A percentile compares a stretch with the other conserved stretches of the same genome.
These are phyloP conservation scores for Choristoneura rosaceana DNA, from an alignment of 2,888 invertebrate species.

Conservation along the genomic window DNA sequence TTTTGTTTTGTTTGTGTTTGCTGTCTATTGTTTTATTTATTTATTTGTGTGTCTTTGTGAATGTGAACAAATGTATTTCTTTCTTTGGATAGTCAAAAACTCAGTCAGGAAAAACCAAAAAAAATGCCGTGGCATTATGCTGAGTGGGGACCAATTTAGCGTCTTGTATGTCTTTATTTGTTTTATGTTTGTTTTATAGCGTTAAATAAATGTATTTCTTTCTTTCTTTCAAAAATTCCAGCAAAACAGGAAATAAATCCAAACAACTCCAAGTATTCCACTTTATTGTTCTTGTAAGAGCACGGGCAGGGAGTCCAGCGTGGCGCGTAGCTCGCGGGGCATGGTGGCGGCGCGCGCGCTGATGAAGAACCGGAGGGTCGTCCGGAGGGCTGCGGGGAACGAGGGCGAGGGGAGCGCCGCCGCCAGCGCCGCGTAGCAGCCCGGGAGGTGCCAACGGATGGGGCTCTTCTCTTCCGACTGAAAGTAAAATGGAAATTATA, in stretches of 20 bases:
- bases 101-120: too few species aligned
- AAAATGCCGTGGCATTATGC: too few species aligned
- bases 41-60: too few species aligned
- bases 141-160: too few species aligned
- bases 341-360: slow-evolving; percentile 54
- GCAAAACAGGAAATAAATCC: background rate
- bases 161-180: too few species aligned
- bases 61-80: too few species aligned
- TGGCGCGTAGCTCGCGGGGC: slow-evolving; percentile 48
- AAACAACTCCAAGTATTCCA: background rate
- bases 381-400: slow-evolving; percentile 66
- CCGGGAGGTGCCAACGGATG: slow-evolving; percentile 87
- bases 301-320: slow-evolving; percentile 49
- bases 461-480: slow-evolving; percentile 89
- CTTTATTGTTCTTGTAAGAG: slow-evolving; percentile 10
- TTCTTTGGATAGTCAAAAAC: too few species aligned
- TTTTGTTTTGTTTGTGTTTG: too few species aligned
- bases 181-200: too few species aligned
- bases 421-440: slow-evolving; percentile 85
- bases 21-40: too few species aligned
- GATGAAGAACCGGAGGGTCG: slow-evolving; percentile 72
- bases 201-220: too few species aligned
- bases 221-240: too few species aligned
- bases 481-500: slow-evolving; percentile 1
- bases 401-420: slow-evolving; percentile 53